Base-by-base conservation (phyloP, 2,888 invertebrate genomes). In the Isoperla grammatica region DNA sequence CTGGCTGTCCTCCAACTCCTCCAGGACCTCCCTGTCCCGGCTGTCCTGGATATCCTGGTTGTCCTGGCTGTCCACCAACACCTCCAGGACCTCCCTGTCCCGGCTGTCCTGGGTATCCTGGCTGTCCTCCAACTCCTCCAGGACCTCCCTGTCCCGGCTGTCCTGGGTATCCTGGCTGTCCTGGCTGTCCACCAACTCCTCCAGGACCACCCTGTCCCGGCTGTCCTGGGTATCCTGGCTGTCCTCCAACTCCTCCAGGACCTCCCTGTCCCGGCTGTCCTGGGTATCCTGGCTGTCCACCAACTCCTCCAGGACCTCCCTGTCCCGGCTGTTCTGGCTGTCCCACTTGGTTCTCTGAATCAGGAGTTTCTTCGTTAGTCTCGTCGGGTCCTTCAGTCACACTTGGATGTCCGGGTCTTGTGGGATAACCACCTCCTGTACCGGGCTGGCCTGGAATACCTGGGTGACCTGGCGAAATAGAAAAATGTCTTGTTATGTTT, bases 371-470 rank as follows among this genome's bases (percentile, higher is more conserved):
- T 2, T 20, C 72, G 49, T 57, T 29, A 35, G 20, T 35, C 9
- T 43, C 13, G 8, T 49, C 17, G 3, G 23, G 22, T 22, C 19
- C 29, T 8, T 29, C 29, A 4, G 29, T 29, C 56, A 22, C 37
- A 17, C 72, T 71, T 1, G 72, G 70, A 3, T 70, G 69, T 42
- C 72, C 73, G 12, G 50, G 50, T 50, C 50, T 35, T 13, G 50
- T 29, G 12, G 50, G 50, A 37, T 50, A 13, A n/a, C 50, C 35
- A 13, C 35, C 17, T 35, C 50, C 50, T n/a, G 66, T 39, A 6
- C 22, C 64, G 59, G 63, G 57, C n/a, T 22, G 50, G 22, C 56
- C 58, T 8, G 57, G 61, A 2, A 53, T 43, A 17, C 64, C 65
- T 40, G 65, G 64, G 20, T 60, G 40, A 39, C 63, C 55, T 63